Evolutionary conservation across 1,140 invertebrate genomes (phyloP).

Genomic region (Drosophila auraria): DNA sequence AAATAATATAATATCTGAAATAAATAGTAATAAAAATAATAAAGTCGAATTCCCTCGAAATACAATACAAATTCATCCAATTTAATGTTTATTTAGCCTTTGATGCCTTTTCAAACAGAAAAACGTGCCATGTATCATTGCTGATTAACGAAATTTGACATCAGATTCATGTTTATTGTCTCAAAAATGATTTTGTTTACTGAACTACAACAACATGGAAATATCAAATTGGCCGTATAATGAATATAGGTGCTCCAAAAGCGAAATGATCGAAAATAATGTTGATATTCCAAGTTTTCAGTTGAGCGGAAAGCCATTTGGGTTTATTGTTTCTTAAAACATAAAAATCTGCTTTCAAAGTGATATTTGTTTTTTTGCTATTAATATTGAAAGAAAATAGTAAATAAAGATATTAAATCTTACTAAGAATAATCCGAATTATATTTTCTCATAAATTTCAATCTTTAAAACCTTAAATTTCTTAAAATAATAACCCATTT

Average conservation of each 20-base stretch:
- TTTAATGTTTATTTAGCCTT: constrained; percentile 14
- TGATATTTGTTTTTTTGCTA: not conserved
- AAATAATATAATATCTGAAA: not conserved
- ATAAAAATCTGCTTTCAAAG: not conserved
- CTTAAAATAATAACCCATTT: not conserved
- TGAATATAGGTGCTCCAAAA: not conserved
- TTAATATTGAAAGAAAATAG: not conserved
- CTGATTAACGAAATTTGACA: constrained; percentile 12
- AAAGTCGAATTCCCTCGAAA: not conserved
- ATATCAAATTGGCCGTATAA: constrained; percentile 3
- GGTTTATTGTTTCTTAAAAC: not conserved
- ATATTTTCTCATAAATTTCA: too few relatives aligned
- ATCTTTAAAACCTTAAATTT: not conserved
- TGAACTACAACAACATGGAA: not conserved
- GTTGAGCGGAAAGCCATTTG: constrained; percentile 1
- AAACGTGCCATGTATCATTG: constrained; percentile 6
- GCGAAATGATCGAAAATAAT: not conserved
- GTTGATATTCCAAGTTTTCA: not conserved
- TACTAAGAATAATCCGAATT: not conserved
- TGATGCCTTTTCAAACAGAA: constrained; percentile 16
- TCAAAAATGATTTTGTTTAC: constrained; percentile 13
- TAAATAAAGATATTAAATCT: not conserved
- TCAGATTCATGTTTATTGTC: constrained; percentile 9
- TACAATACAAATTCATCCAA: not conserved
- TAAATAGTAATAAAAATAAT: not conserved